phyloP scores from a whole-genome alignment of 2,113 vertebrate genomes.

The Heterocephalus glaber region DNA sequence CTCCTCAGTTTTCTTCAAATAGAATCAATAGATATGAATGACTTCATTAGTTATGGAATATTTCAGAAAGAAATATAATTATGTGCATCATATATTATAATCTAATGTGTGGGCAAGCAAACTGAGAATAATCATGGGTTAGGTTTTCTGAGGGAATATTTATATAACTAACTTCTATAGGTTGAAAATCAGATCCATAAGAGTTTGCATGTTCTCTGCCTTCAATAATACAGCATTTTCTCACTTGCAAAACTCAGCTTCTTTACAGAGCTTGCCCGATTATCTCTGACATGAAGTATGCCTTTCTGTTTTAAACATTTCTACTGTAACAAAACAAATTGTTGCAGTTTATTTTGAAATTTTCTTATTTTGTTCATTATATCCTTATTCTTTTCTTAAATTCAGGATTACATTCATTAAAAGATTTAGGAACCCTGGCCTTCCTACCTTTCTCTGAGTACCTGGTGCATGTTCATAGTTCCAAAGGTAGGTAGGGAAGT shows the following conservation, averaged over 20 bases:
- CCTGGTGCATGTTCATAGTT: not conserved
- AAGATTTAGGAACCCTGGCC: not conserved
- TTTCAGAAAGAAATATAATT: not conserved
- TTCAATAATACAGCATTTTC: not conserved
- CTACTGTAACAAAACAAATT: not conserved
- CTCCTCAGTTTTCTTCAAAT: constrained; percentile 32
- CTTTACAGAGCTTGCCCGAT: not conserved
- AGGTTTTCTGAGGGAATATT: not conserved
- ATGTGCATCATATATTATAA: not conserved
- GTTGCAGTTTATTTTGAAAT: not conserved
- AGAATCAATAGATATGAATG: constrained; percentile 27
- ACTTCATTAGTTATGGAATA: constrained; percentile 20
- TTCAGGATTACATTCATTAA: not conserved
- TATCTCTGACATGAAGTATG: not conserved
- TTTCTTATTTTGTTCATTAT: not conserved
- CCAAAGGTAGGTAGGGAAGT: not conserved
- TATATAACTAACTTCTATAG: not conserved
- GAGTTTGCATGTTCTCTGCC: not conserved
- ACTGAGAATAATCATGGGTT: not conserved
- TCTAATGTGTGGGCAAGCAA: not conserved
- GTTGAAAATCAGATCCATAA: not conserved
- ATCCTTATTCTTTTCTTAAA: not conserved
- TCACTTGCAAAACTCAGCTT: not conserved
- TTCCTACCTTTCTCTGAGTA: not conserved
- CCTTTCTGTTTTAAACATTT: not conserved